Evolutionary conservation across 2,888 invertebrate genomes (phyloP).

Genomic region (Aphodius granarius): DNA sequence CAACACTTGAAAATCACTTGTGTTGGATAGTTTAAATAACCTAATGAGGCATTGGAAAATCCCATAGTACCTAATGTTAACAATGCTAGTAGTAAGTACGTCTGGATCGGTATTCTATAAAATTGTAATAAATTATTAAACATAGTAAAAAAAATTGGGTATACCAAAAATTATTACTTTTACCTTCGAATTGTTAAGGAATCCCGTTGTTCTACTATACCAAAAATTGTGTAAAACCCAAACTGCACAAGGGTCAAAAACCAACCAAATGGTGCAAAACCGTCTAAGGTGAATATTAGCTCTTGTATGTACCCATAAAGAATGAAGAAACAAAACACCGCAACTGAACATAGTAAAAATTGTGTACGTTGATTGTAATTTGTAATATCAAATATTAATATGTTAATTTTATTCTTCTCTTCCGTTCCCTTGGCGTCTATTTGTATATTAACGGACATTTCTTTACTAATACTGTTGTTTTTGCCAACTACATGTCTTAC

Average conservation of each 20-base stretch:
- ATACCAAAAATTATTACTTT: too few species aligned
- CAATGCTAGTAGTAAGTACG: constrained; percentile 80
- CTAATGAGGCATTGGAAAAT: constrained; percentile 90
- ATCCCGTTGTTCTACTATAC: constrained; percentile 63
- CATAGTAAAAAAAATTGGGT: neutral
- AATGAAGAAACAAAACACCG: constrained; percentile 85
- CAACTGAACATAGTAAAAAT: constrained; percentile 74
- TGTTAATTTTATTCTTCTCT: constrained; percentile 59
- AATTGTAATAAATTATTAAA: neutral
- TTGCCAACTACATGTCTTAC: neutral
- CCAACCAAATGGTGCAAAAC: constrained; percentile 88
- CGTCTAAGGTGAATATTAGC: constrained; percentile 86
- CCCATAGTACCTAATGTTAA: constrained; percentile 95
- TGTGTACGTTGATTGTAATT: constrained; percentile 67
- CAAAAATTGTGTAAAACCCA: constrained; percentile 80
- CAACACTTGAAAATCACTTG: constrained; percentile 98
- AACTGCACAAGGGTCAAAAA: constrained; percentile 93
- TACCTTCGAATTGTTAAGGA: constrained; percentile 27
- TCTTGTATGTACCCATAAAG: constrained; percentile 93
- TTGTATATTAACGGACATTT: constrained; percentile 34
- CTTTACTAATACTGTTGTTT: neutral
- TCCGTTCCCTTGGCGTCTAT: constrained; percentile 37
- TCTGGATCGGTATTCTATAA: constrained; percentile 79
- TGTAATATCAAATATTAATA: constrained; percentile 75
- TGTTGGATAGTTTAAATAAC: constrained; percentile 95